Evolutionary conservation across 2,113 vertebrate species (phyloP), one percentile per base, ranked within the genome.

Genomic region (Lophura nycthemera): DNA sequence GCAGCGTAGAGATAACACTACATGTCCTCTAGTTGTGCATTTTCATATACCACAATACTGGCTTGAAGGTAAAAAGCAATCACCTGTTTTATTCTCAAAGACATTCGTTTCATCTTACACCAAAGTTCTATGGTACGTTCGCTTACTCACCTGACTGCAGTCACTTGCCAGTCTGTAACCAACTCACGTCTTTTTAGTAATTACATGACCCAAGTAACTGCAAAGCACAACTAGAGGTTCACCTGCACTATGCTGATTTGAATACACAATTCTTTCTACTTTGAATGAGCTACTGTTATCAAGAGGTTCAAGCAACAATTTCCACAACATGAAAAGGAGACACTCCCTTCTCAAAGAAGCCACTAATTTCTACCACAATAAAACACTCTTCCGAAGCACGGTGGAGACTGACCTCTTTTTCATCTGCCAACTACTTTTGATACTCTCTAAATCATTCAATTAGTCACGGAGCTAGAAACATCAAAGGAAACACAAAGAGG

Each of bases 331-430:
- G 42, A 93, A 95, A 94, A 80, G 66, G 56, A 73, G 60, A 92
- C 60, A 80, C 43, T 57, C 61, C 47, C 75, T 91, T 81, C 50
- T 83, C 72, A 92, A 74, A 92, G 89, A 63, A 91, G 38, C 24
- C 79, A 76, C 72, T 92, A 83, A 59, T 69, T 96, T 86, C 75
- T 92, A 80, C 34, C 34, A 89, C 69, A 89, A 78, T 38, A 95
- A 40, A 20, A 61, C 65, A 71, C 74, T 84, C 65, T 83, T 86
- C 69, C n/a, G 36, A 56, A 84, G 45, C 50, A 61, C 69, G 73
- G 69, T 13, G 20, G 43, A 89, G 29, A 72, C 9, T 59, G 59
- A 91, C 70, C 65, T 86, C 79, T 83, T 96, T 94, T 83, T 83
- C 72, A 83, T 86, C 57, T 65, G 50, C 34, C 59, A 90, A 70